phyloP scores from a whole-genome alignment of 2,113 vertebrate species.

The Orcinus orca region DNA sequence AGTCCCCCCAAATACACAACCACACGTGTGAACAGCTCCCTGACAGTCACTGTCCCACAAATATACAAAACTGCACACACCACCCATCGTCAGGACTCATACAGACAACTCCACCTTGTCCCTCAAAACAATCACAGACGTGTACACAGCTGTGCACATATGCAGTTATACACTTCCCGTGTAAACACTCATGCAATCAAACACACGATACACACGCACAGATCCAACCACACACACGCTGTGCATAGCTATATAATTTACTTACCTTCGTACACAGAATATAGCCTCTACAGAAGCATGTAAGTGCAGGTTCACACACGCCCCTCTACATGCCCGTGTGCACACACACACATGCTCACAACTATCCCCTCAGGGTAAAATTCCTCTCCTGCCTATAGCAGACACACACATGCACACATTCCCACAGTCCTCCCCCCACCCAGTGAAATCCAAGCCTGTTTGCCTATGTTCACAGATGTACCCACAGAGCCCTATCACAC shows the following conservation, averaged over 20 bases:
- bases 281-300: not conserved
- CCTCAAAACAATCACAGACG: not conserved
- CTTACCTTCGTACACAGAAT: not conserved
- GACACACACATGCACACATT: not conserved
- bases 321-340: not conserved
- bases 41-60: not conserved
- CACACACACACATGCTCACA: not conserved
- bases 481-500: not conserved
- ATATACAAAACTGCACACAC: not conserved
- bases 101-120: not conserved
- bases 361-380: not conserved
- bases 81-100: not conserved
- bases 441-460: not conserved
- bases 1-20: not conserved
- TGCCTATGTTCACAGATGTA: not conserved
- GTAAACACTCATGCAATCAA: not conserved
- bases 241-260: not conserved
- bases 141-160: not conserved
- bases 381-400: not conserved
- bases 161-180: not conserved
- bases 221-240: not conserved
- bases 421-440: not conserved
- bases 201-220: not conserved
- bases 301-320: not conserved
- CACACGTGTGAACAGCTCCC: not conserved